Conservation (phyloP, 1,140 invertebrate genomes). For the Subanguina moxae region DNA sequence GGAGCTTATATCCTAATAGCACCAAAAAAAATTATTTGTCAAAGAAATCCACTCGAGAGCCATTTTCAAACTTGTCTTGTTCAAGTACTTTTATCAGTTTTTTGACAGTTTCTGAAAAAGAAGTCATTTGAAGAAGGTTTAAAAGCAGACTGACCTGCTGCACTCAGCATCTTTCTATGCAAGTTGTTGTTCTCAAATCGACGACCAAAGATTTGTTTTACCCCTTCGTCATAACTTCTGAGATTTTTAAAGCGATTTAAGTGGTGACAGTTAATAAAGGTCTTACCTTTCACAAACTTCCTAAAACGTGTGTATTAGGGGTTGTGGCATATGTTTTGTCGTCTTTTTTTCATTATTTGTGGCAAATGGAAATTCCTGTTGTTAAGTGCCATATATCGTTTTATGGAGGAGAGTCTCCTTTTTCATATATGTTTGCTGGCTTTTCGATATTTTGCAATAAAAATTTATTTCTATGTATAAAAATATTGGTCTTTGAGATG, state of each 20-base stretch:
- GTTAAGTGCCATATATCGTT: too few species aligned
- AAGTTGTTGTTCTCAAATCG: conserved; percentile 16
- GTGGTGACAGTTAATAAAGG: neutral
- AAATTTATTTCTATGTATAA: too few species aligned
- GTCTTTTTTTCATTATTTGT: too few species aligned
- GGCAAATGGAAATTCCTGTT: too few species aligned
- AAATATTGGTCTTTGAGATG: too few species aligned
- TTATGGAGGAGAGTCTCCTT: too few species aligned
- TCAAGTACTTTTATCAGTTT: conserved; percentile 72
- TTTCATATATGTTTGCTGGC: too few species aligned
- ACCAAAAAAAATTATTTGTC: conserved; percentile 62
- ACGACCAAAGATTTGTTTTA: conserved; percentile 29
- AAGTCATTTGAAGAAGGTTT: too few species aligned
- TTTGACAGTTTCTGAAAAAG: conserved; percentile 67
- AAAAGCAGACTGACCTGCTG: conserved; percentile 59
- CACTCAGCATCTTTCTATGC: conserved; percentile 69
- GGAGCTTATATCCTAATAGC: too few species aligned
- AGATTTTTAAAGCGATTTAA: conserved; percentile 61
- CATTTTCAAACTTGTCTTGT: conserved; percentile 72
- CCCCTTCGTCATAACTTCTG: conserved; percentile 62
- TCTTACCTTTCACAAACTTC: conserved; percentile 1
- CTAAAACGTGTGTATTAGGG: too few species aligned
- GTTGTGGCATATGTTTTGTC: too few species aligned
- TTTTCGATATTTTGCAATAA: too few species aligned
- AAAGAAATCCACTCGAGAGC: conserved; percentile 81